Conservation (phyloP, 2,113 vertebrate genomes). For the Hydrochoerus hydrochaeris region DNA sequence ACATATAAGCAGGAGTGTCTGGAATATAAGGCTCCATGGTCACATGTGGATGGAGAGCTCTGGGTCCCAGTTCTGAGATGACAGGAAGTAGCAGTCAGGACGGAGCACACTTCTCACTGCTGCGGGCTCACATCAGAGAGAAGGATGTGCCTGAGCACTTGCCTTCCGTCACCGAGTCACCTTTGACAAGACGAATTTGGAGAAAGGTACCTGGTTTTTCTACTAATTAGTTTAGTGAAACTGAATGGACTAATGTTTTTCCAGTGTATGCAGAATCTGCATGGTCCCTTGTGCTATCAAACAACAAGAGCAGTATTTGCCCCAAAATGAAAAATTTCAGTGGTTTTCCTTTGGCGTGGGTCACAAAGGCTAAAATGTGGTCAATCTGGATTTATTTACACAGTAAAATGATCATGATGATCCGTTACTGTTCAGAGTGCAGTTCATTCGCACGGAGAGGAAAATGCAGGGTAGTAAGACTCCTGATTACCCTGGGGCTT, state of each 20-base stretch:
- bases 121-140: not conserved
- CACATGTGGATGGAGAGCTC: not conserved
- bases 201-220: not conserved
- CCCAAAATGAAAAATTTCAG: not conserved
- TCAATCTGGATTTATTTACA: not conserved
- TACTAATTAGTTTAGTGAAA: not conserved
- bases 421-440: not conserved
- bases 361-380: not conserved
- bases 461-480: not conserved
- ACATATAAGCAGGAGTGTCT: not conserved
- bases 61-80: not conserved
- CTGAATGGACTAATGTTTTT: not conserved
- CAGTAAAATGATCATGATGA: not conserved
- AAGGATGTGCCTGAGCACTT: not conserved
- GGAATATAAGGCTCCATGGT: not conserved
- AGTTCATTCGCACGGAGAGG: not conserved
- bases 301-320: not conserved
- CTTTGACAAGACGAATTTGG: slow-evolving; percentile 5
- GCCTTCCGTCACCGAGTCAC: not conserved
- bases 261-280: not conserved
- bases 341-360: slow-evolving; percentile 27
- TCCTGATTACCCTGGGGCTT: not conserved
- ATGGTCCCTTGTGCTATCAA: not conserved
- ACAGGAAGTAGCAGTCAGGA: not conserved
- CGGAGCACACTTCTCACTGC: not conserved